phyloP scores from a whole-genome alignment of 2,797 vertebrate species.

The Lagodon rhomboides region DNA sequence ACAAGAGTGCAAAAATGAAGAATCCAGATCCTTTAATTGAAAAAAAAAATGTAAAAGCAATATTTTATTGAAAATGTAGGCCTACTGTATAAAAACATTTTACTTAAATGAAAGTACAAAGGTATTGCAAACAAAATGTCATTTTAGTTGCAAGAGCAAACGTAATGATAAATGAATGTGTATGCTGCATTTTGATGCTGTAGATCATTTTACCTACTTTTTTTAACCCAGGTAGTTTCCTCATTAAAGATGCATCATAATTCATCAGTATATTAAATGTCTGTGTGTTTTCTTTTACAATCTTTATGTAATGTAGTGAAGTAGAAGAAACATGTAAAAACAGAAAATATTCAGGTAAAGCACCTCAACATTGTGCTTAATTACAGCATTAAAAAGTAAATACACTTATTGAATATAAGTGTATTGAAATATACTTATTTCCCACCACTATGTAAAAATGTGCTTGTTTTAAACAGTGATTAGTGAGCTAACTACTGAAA shows the following conservation, averaged over 20 bases:
- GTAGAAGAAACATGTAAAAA: not conserved
- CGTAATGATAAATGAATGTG: too few relatives aligned
- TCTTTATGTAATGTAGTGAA: not conserved
- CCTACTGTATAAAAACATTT: not conserved
- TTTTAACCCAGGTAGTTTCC: not conserved
- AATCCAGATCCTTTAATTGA: too few relatives aligned
- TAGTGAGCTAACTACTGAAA: not conserved
- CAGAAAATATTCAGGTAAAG: not conserved
- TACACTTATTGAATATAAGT: not conserved
- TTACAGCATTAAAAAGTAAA: not conserved
- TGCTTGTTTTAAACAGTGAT: not conserved
- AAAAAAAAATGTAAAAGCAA: not conserved
- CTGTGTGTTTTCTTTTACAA: not conserved
- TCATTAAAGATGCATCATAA: not conserved
- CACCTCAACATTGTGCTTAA: not conserved
- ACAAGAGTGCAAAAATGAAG: not conserved
- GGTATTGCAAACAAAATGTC: not conserved
- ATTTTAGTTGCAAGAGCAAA: not conserved
- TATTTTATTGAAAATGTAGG: not conserved
- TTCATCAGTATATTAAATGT: not conserved
- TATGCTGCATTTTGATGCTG: not conserved
- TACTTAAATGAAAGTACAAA: not conserved
- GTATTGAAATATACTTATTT: not conserved
- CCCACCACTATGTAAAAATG: not conserved
- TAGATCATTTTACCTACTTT: not conserved